These are phyloP conservation scores for Scortum barcoo DNA, from an alignment of 2,113 vertebrate genomes.

Conservation along the genomic window DNA sequence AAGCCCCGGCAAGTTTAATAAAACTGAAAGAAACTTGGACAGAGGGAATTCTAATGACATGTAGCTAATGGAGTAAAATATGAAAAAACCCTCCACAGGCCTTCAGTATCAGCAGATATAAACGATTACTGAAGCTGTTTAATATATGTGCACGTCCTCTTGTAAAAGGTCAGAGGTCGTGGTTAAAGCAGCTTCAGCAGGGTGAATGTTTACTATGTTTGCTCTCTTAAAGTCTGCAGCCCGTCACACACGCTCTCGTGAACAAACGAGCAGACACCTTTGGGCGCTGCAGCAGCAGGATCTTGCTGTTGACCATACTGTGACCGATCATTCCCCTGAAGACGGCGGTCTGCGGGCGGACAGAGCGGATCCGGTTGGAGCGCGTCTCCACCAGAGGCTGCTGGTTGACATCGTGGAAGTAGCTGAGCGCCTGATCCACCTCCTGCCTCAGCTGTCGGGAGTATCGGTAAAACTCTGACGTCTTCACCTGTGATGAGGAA, in stretches of 20 bases:
- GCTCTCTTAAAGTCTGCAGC: too few relatives aligned
- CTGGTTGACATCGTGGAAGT: constrained; percentile 96
- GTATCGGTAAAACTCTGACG: constrained; percentile 98
- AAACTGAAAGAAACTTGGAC: background rate
- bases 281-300: constrained; percentile 96
- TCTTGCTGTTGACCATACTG: constrained; percentile 99
- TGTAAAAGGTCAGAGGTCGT: background rate
- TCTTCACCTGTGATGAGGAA: constrained; percentile 91
- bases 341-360: constrained; percentile 96
- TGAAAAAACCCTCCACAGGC: background rate
- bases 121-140: background rate
- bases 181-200: background rate
- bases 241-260: background rate
- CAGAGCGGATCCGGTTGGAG: constrained; percentile 95
- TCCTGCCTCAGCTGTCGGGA: constrained; percentile 96
- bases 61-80: too few relatives aligned
- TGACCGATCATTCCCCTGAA: constrained; percentile 99
- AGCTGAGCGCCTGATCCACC: constrained; percentile 96
- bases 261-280: constrained; percentile 75
- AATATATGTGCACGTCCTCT: background rate
- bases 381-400: constrained; percentile 96
- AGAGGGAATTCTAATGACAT: too few relatives aligned
- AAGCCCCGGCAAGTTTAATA: background rate
- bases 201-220: background rate
- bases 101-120: background rate